These are phyloP conservation scores for Echiichthys vipera DNA, from an alignment of 2,797 vertebrate species.

Conservation along the genomic window DNA sequence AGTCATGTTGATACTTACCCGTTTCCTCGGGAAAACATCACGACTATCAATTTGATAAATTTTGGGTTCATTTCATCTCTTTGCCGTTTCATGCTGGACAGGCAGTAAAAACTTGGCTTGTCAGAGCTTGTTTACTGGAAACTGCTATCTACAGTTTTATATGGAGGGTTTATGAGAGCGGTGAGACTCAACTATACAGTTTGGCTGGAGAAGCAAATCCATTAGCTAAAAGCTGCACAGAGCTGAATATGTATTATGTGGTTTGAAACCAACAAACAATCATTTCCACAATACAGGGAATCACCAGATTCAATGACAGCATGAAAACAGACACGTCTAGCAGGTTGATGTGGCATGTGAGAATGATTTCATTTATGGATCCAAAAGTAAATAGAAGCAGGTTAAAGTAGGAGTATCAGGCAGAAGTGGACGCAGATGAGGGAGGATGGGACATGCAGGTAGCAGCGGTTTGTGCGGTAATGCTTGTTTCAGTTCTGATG, in stretches of 20 bases:
- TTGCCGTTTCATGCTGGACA: conserved; percentile 15
- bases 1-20: too few relatives aligned
- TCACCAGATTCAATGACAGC: background rate
- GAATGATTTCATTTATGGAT: background rate
- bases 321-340: background rate
- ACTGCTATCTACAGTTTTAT: conserved; percentile 34
- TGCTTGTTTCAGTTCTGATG: conserved; percentile 38
- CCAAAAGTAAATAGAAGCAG: background rate
- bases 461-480: conserved; percentile 23
- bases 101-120: conserved; percentile 22
- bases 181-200: conserved; percentile 16
- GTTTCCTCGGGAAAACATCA: too few relatives aligned
- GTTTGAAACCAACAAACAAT: background rate
- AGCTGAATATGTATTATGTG: background rate
- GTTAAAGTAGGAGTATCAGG: conserved; percentile 1
- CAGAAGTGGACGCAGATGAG: background rate
- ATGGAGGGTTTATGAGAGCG: conserved; percentile 19
- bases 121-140: conserved; percentile 39
- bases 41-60: background rate
- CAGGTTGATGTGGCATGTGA: background rate
- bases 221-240: conserved; percentile 1
- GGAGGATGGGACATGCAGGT: conserved; percentile 15
- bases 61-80: background rate
- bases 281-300: background rate
- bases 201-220: background rate